Evolutionary conservation across 2,888 invertebrate species (phyloP).

Genomic region (Poecilobothrus nobilitatus): DNA sequence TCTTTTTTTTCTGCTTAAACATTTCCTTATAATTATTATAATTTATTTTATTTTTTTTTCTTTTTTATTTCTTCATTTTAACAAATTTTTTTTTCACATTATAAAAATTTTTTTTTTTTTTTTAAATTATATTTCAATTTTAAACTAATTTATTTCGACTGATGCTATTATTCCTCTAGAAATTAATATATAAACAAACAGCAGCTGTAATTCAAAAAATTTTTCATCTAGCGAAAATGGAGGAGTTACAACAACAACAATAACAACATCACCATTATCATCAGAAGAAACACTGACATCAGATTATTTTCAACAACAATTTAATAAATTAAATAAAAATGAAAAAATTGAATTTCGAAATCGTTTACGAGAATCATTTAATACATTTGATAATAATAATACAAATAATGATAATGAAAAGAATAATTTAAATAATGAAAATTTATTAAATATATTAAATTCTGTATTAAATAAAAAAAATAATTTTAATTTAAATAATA

Average conservation of each 20-base stretch:
- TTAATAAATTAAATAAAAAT: slow-evolving; percentile 14
- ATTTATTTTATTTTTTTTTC: no score
- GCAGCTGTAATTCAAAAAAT: slow-evolving; percentile 23
- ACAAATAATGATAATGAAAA: no score
- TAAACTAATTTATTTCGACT: slow-evolving; percentile 8
- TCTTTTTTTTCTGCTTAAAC: no score
- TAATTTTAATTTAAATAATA: slow-evolving; percentile 4
- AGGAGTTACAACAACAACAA: neutral
- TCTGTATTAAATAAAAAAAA: slow-evolving; percentile 10
- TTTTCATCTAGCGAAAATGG: slow-evolving; percentile 23
- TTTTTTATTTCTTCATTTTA: neutral
- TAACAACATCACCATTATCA: no score
- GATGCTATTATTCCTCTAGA: slow-evolving; percentile 19
- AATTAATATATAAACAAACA: slow-evolving; percentile 24
- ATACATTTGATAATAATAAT: neutral
- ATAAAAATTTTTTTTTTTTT: neutral
- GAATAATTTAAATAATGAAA: slow-evolving; percentile 13
- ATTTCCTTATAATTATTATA: no score
- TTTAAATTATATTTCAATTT: neutral
- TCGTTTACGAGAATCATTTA: neutral
- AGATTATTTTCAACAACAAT: slow-evolving; percentile 10
- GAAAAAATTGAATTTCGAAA: neutral
- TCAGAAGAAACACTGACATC: neutral
- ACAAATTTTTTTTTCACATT: neutral
- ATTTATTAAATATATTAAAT: slow-evolving; percentile 12